phyloP scores from a whole-genome alignment of 2,113 vertebrate genomes.

The Argyrosomus japonicus region DNA sequence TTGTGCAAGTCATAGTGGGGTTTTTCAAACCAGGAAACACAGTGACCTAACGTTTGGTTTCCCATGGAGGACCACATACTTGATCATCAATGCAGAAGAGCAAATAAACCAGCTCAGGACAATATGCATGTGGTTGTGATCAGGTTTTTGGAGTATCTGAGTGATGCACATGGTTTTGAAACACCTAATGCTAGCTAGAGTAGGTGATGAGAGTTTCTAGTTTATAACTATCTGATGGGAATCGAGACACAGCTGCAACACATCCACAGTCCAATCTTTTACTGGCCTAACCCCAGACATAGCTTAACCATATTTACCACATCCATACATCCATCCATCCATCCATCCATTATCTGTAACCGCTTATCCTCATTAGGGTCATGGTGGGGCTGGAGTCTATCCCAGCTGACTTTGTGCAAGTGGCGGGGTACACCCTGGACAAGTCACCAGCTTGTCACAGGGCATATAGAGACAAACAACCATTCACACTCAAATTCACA shows the following conservation, averaged over 20 bases:
- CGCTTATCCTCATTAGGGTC: too few relatives aligned
- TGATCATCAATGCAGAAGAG: slow-evolving; percentile 11
- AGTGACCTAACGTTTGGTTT: slow-evolving; percentile 2
- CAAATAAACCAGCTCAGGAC: too few relatives aligned
- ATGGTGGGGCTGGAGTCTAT: too few relatives aligned
- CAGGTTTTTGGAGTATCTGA: neutral
- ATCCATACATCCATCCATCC: too few relatives aligned
- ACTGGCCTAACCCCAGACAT: neutral
- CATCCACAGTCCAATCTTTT: neutral
- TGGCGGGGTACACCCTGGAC: too few relatives aligned
- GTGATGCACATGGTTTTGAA: neutral
- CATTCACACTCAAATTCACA: too few relatives aligned
- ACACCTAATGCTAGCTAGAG: neutral
- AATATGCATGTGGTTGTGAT: neutral
- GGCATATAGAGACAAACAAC: too few relatives aligned
- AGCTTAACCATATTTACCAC: neutral
- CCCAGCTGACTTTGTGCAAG: too few relatives aligned
- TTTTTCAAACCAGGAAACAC: slow-evolving; percentile 33
- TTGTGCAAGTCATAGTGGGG: slow-evolving; percentile 1
- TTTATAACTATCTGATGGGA: neutral
- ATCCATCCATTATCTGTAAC: too few relatives aligned
- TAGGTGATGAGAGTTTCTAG: neutral
- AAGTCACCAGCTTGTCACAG: too few relatives aligned
- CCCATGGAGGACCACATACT: neutral
- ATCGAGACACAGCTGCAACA: neutral